Base-by-base conservation (phyloP, 1,140 invertebrate genomes). In the Apocrypta bakeri region DNA sequence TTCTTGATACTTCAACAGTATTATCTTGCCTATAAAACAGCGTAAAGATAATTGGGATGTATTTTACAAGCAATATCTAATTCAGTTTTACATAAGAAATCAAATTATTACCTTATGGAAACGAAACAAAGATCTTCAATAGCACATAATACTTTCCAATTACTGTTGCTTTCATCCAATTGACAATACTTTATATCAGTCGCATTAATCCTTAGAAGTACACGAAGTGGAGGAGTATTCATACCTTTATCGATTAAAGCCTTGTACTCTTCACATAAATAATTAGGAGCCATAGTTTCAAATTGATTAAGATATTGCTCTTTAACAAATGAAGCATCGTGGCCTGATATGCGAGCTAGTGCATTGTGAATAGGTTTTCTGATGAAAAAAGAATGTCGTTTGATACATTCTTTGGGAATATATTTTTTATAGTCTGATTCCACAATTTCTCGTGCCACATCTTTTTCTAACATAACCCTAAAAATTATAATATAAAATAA, bases 41-140 rank as follows among this genome's bases (percentile, higher is more conserved):
- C 21, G 4, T 56, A 71, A 37, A n/a, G 42, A 29, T 73, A 29
- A 40, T 74, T 61, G 78, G 14, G 80, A 75, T 69, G 66, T 64
- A 63, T 2, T 29, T 84, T 64, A 56, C 0, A 75, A 24, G 7
- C 48, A 56, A 56, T n/a, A 56, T 7, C 7, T 21, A n/a, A 56
- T 21, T 17, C 68, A 40, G 61, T 27, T 61, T 68, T 31, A 17
- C 29, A n/a, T n/a, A n/a, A 66, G 1, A 66, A 66, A 66, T 66
- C 1, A 66, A 66, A 29, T 27, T 11, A 24, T 83, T 89, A 91
- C 87, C 95, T 93, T 81, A 95, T 94, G 66, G 96, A 96, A 78
- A 97, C 92, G 87, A 94, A 96, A 88, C 95, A 96, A 63, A 98
- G 90, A 80, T 97, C 96, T 90, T 97, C 96, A 85, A 98, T 95